Evolutionary conservation across 2,113 vertebrate species (phyloP).

Genomic region (Cynopterus brachyotis): DNA sequence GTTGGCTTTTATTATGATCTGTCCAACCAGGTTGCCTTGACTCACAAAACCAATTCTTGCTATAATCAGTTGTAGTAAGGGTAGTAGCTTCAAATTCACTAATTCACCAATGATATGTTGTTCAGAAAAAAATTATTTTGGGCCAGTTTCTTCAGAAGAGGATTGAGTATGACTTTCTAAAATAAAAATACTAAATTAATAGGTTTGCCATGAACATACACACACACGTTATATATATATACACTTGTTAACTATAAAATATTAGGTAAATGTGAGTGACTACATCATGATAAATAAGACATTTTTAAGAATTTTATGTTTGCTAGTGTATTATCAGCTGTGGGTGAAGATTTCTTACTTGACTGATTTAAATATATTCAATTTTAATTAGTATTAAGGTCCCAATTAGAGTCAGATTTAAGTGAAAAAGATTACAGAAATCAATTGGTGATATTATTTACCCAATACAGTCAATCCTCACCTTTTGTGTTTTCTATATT

Average conservation of each 20-base stretch:
- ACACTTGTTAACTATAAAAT: neutral
- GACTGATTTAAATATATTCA: neutral
- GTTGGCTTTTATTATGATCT: neutral
- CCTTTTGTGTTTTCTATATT: neutral
- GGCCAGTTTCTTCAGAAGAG: neutral
- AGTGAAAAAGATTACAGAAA: neutral
- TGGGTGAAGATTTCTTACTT: neutral
- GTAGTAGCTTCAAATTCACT: neutral
- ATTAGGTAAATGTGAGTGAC: neutral
- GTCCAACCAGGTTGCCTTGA: neutral
- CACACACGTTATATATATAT: neutral
- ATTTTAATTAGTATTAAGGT: neutral
- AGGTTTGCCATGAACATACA: neutral
- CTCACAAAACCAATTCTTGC: neutral
- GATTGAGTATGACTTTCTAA: neutral
- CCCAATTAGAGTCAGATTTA: neutral
- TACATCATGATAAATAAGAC: neutral
- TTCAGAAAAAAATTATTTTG: neutral
- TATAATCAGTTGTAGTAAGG: neutral
- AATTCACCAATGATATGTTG: neutral
- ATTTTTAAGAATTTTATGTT: neutral
- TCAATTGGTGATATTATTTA: neutral
- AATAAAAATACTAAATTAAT: neutral
- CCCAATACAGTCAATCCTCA: neutral
- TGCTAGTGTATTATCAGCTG: neutral